Percentiles rank a stretch among this genome's conserved stretches.
phyloP scores from a whole-genome alignment of 2,888 invertebrate species.

The Thera obeliscata region DNA sequence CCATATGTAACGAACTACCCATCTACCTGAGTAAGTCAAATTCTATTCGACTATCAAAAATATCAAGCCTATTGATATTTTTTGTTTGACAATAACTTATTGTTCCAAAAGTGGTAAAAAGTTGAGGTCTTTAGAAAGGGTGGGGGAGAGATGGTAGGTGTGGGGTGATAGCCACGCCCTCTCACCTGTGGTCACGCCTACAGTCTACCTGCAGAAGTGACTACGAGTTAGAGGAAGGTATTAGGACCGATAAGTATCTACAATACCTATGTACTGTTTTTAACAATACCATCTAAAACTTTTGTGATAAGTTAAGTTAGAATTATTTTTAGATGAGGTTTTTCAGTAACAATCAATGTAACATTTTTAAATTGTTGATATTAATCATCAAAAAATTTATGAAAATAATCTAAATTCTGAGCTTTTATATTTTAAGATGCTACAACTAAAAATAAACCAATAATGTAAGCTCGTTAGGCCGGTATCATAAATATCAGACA shows the following conservation, averaged over 20 bases:
- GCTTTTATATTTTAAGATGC: not conserved
- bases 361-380: too few relatives aligned
- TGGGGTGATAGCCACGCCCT: constrained; percentile 58
- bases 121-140: constrained; percentile 28
- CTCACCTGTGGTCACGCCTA: constrained; percentile 60
- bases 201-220: constrained; percentile 41
- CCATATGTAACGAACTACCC: not conserved
- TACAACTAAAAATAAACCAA: constrained; percentile 2
- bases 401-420: not conserved
- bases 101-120: constrained; percentile 28
- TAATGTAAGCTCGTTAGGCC: not conserved
- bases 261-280: not conserved
- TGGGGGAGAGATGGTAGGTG: constrained; percentile 36
- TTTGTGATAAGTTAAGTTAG: not conserved
- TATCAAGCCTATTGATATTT: not conserved
- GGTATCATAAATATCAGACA: constrained; percentile 11
- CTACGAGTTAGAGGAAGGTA: constrained; percentile 1
- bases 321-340: not conserved
- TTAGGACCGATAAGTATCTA: not conserved
- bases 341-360: too few relatives aligned
- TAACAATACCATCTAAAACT: not conserved
- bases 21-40: not conserved
- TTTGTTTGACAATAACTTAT: not conserved
- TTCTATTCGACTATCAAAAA: constrained; percentile 4
- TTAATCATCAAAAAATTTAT: too few relatives aligned